These are phyloP conservation scores for Busseola fusca DNA, from an alignment of 2,888 invertebrate species.

Conservation along the genomic window DNA sequence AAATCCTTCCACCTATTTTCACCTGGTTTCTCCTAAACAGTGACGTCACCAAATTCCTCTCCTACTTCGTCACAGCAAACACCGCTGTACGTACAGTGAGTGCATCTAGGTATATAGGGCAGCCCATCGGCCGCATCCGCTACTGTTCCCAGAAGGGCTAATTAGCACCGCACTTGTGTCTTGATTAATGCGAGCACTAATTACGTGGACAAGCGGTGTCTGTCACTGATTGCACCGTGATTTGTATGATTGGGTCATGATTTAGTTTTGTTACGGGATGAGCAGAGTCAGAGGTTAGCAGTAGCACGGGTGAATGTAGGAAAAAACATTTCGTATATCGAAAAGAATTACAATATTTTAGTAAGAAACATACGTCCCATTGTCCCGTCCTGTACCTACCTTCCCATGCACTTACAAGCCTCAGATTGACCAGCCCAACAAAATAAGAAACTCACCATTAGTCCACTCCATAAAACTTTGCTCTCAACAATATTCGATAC, in stretches of 20 bases:
- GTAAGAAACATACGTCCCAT: too few species aligned
- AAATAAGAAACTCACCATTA: conserved; percentile 35
- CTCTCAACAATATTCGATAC: conserved; percentile 56
- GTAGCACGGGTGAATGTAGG: not conserved
- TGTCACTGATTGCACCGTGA: conserved; percentile 54
- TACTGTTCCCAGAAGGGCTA: conserved; percentile 67
- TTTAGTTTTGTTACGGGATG: conserved; percentile 25
- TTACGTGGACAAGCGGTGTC: conserved; percentile 67
- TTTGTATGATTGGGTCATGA: conserved; percentile 59
- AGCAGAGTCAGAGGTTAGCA: not conserved
- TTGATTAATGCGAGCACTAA: conserved; percentile 79
- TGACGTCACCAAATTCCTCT: conserved; percentile 15
- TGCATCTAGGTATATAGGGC: conserved; percentile 45
- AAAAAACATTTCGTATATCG: too few species aligned
- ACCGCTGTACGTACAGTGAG: not conserved
- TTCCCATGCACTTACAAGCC: too few species aligned
- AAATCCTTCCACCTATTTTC: not conserved
- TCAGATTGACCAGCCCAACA: conserved; percentile 6
- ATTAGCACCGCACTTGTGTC: conserved; percentile 73
- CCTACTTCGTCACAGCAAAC: not conserved
- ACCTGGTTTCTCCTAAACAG: conserved; percentile 1
- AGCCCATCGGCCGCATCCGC: conserved; percentile 52
- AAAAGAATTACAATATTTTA: too few species aligned
- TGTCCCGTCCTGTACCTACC: too few species aligned
- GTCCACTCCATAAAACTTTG: conserved; percentile 58